Conservation (phyloP, 2,113 vertebrate species). For the Alouatta palliata region DNA sequence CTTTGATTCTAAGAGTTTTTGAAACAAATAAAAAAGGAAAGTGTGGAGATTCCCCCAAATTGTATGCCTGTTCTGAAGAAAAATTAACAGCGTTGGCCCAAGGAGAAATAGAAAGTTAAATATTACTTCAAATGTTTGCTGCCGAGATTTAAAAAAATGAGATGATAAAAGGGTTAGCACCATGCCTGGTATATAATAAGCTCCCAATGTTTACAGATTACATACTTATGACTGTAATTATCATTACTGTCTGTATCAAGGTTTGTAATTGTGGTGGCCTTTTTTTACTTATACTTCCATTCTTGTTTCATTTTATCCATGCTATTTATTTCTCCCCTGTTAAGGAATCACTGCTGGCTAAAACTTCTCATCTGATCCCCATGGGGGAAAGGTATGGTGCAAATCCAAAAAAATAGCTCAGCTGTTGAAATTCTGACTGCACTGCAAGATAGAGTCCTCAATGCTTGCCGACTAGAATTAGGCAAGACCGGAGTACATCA, state of each 20-base stretch:
- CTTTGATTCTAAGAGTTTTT: neutral
- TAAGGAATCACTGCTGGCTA: neutral
- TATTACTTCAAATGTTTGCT: neutral
- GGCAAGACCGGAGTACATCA: too few species aligned
- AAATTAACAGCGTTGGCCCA: neutral
- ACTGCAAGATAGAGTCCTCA: fast-evolving
- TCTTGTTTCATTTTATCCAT: neutral
- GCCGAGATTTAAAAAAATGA: neutral
- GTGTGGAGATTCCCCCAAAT: too few species aligned
- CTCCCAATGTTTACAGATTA: fast-evolving
- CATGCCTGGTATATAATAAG: fast-evolving
- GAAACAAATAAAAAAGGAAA: neutral
- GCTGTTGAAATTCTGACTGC: neutral
- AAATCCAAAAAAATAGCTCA: neutral
- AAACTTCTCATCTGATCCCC: fast-evolving
- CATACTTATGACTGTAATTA: fast-evolving
- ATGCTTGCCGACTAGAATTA: neutral
- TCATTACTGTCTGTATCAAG: fast-evolving
- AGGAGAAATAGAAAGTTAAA: neutral
- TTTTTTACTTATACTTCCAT: neutral
- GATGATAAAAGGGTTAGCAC: too few species aligned
- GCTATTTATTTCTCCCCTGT: neutral
- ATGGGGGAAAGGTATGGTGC: fast-evolving
- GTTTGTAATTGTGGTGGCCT: neutral
- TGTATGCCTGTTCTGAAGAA: neutral